Evolutionary conservation across 2,797 vertebrate species (phyloP).

Genomic region (Strix occidentalis): DNA sequence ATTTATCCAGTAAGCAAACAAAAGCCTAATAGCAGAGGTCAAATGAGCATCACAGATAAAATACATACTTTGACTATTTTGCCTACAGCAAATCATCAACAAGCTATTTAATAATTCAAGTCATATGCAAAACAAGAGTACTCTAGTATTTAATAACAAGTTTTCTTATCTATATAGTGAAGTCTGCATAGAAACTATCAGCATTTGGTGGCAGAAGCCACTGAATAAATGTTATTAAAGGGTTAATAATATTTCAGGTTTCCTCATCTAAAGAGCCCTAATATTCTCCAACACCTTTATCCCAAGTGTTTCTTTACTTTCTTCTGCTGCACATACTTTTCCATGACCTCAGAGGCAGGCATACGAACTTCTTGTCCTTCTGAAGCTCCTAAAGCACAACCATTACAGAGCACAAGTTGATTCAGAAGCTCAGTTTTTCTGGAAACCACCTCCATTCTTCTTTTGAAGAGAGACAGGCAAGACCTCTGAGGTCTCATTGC

Average conservation of each 20-base stretch:
- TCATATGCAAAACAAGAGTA: not conserved
- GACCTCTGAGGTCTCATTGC: not conserved
- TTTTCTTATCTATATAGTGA: not conserved
- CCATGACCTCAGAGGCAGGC: not conserved
- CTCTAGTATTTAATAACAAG: not conserved
- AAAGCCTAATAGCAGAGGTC: not conserved
- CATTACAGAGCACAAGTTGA: not conserved
- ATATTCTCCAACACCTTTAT: not conserved
- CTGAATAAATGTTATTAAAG: not conserved
- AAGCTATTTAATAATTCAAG: not conserved
- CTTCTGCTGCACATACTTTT: not conserved
- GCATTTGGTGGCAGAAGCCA: not conserved
- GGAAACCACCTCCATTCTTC: not conserved
- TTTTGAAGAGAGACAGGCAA: not conserved
- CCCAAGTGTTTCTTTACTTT: not conserved
- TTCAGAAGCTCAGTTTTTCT: not conserved
- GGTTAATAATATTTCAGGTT: not conserved
- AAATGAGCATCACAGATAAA: not conserved
- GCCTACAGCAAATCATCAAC: not conserved
- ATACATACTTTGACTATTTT: not conserved
- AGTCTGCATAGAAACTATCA: not conserved
- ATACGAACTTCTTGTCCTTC: not conserved
- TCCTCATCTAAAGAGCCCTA: not conserved
- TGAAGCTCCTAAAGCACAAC: not conserved
- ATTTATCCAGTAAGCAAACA: conserved; percentile 12